A percentile compares a stretch with the other conserved stretches of the same genome.
These are phyloP conservation scores for Tenthredo livida DNA, from an alignment of 2,888 invertebrate species.

Conservation along the genomic window DNA sequence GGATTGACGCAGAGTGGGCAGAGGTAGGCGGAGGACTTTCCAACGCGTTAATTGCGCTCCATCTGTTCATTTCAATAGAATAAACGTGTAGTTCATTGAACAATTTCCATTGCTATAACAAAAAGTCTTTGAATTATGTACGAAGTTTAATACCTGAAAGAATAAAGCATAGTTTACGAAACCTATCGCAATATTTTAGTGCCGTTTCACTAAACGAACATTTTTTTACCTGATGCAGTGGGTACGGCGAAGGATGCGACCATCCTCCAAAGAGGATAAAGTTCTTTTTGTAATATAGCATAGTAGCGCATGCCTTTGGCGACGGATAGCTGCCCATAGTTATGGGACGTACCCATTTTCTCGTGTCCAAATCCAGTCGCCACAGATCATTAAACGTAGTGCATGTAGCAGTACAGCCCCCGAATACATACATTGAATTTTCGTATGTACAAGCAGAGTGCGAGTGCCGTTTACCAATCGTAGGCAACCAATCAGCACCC, in stretches of 20 bases:
- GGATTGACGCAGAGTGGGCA: conserved; percentile 95
- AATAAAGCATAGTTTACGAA: not conserved
- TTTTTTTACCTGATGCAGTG: conserved; percentile 85
- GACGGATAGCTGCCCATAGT: conserved; percentile 95
- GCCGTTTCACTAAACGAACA: not conserved
- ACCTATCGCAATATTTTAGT: not conserved
- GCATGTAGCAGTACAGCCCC: conserved; percentile 95
- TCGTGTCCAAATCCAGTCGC: conserved; percentile 92
- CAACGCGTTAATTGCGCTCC: conserved; percentile 84
- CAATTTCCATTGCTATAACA: conserved; percentile 85
- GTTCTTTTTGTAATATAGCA: conserved; percentile 92
- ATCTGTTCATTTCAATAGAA: conserved; percentile 89
- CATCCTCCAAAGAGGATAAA: conserved; percentile 96
- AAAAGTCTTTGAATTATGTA: conserved; percentile 37
- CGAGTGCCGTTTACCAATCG: conserved; percentile 95
- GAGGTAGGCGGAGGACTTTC: conserved; percentile 90
- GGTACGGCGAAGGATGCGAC: conserved; percentile 94
- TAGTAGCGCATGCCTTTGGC: conserved; percentile 96
- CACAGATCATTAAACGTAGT: conserved; percentile 98
- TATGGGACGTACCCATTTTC: conserved; percentile 91
- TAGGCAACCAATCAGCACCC: conserved; percentile 82
- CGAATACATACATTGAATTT: conserved; percentile 96
- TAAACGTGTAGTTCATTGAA: conserved; percentile 96
- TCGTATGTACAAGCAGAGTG: conserved; percentile 92
- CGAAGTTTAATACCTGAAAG: not conserved